Evolutionary conservation across 2,888 invertebrate species (phyloP).

Genomic region (Hypomecis punctinalis): DNA sequence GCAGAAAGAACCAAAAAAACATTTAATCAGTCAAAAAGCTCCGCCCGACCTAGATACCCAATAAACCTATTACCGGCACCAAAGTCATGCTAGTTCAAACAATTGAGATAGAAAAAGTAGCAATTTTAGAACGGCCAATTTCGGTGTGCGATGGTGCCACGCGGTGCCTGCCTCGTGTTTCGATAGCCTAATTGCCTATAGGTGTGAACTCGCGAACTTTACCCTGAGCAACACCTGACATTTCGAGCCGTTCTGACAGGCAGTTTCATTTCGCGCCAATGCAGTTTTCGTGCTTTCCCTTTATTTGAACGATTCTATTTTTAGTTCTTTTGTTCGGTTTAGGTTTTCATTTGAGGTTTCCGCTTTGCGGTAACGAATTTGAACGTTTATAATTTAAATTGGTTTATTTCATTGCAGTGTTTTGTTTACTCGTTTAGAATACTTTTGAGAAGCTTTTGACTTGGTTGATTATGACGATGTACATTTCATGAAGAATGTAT

Average conservation of each 20-base stretch:
- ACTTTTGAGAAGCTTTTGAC: conserved; percentile 8
- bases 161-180: conserved; percentile 49
- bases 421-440: neutral
- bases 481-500: neutral
- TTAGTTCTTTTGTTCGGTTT: conserved; percentile 36
- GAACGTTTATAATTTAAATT: conserved; percentile 3
- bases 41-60: conserved; percentile 32
- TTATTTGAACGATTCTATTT: conserved; percentile 37
- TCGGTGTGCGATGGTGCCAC: conserved; percentile 44
- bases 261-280: conserved; percentile 49
- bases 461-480: neutral
- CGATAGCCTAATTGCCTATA: conserved; percentile 55
- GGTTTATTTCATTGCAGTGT: neutral
- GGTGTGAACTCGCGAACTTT: conserved; percentile 54
- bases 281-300: conserved; percentile 34
- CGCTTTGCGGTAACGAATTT: conserved; percentile 14
- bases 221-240: conserved; percentile 28
- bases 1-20: conserved; percentile 7
- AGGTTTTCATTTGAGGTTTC: conserved; percentile 19
- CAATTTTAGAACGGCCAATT: conserved; percentile 39
- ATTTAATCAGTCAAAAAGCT: conserved; percentile 27
- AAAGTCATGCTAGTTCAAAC: conserved; percentile 39
- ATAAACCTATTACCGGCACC: conserved; percentile 41
- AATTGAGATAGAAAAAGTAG: conserved; percentile 44
- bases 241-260: conserved; percentile 54